Base-by-base conservation (phyloP, 1,140 invertebrate species). In the Trissolcus basalis region DNA sequence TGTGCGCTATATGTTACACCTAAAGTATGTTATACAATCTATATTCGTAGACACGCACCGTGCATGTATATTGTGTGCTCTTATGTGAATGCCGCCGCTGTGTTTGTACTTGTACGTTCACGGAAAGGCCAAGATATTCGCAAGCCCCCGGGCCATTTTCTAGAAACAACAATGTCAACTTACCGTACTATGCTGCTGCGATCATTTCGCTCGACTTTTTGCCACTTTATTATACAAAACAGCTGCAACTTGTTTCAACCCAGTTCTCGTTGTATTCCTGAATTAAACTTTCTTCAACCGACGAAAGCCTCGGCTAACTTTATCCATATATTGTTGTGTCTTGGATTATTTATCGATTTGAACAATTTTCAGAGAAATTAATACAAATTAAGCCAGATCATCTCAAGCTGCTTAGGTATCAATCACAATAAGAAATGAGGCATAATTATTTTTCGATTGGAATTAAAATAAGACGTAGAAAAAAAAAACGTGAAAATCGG, bases 101-200 rank as follows among this genome's bases (percentile, higher is more conserved):
- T 55, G 14, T 55, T 55, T 61, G 71, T 77, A 67, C 73, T 64
- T 73, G 51, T 59, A 65, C 56, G 68, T 78, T 55, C 36, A 55
- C 67, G 65, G 59, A 75, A 54, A 65, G 56, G 77, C 79, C 82
- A 85, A 87, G 85, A 85, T 86, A 86, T 86, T 86, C 81, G 80
- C 77, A 77, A 68, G 69, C 78, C 82, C 84, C 76, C 47, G 49
- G 81, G 82, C 75, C 72, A 79, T 84, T 83, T 83, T 82, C 79
- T 9, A 84, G 83, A 86, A 87, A 87, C 82, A 87, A 88, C 85
- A 88, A 85, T 87, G 85, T 86, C 85, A 87, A 88, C 86, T 85
- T 83, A 80, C 80, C 72, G 69, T 67, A 76, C 60, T 71, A 74
- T 59, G 56, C 54, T 69, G 77, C 79, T 58, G 73, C 80, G 81